These are phyloP conservation scores for Moxostoma hubbsi DNA, from an alignment of 2,797 vertebrate species.

Conservation along the genomic window DNA sequence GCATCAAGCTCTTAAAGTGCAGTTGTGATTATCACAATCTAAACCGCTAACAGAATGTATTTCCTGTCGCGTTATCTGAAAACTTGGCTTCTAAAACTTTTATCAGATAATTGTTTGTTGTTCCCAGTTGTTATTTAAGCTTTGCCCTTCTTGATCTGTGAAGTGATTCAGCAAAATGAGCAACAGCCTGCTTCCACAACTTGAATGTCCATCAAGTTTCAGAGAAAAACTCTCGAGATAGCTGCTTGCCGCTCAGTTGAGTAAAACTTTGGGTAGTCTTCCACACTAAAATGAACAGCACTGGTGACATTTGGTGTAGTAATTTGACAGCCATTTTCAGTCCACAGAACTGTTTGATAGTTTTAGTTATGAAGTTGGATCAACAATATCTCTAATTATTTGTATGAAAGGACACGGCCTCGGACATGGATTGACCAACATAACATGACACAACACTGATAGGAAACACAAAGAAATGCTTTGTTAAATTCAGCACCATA, in stretches of 20 bases:
- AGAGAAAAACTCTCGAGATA: conserved; percentile 36
- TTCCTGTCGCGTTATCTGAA: neutral
- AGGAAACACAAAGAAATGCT: conserved; percentile 16
- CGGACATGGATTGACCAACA: conserved; percentile 15
- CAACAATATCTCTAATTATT: conserved; percentile 15
- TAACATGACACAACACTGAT: conserved; percentile 13
- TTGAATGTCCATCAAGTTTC: conserved; percentile 27
- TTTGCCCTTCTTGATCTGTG: neutral
- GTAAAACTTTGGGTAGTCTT: conserved; percentile 23
- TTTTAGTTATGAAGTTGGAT: conserved; percentile 8
- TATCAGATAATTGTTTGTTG: neutral
- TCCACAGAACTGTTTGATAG: neutral
- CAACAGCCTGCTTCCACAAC: conserved; percentile 35
- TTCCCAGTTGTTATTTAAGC: conserved; percentile 2
- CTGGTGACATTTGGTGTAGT: conserved; percentile 33
- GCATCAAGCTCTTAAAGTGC: neutral
- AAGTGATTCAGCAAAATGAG: conserved; percentile 36
- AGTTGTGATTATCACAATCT: neutral
- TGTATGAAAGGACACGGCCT: conserved; percentile 11
- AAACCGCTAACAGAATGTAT: neutral
- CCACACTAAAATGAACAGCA: conserved; percentile 25
- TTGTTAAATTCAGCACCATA: neutral
- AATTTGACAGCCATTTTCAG: conserved; percentile 37
- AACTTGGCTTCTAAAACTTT: neutral
- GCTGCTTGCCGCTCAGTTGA: conserved; percentile 40